Base-by-base conservation (phyloP, 2,888 invertebrate species). In the Drosophila cognata region DNA sequence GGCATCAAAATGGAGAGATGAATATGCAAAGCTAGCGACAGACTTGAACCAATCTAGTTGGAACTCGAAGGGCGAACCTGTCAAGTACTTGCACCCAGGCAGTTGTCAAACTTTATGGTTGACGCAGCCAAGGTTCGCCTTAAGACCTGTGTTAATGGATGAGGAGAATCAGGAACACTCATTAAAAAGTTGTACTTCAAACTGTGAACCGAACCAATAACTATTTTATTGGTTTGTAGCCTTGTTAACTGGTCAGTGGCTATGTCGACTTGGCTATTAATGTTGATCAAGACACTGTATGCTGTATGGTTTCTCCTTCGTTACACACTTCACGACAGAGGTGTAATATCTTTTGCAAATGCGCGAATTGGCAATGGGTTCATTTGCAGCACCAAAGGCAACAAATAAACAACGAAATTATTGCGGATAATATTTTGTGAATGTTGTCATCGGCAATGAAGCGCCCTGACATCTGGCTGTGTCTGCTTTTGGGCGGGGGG, bases 1-100 rank as follows among this genome's bases (percentile, higher is more conserved):
- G 4, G 33, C 33, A 33, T 33, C 10, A 10, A 33, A 33, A 33
- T 33, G 0, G 33, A 11, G 10, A 33, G 31, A 10, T 33, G 4
- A 10, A 10, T 33, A 4, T 0, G 10, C 31, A 33, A 33, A 10
- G 31, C 31, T 10, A 31, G 0, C 0, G 0, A 0, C 31, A 33
- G 31, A 31, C 0, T 31, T 31, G 10, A 31, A 3, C 21, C 21
- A 21, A 21, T 21, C 21, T 21, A 21, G 21, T 21, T 21, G 21
- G 21, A 21, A 21, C 21, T 21, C 21, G 21, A 21, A 21, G 21
- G 21, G 21, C 21, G 21, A 21, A 21, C 31, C 31, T 33, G 10
- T 33, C 10, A 10, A 33, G 31, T 33, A 33, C 10, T 10, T 33
- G 10, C 1, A 21, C 21, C 21, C 21, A 21, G 21, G 2, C 31